Evolutionary conservation across 2,888 invertebrate genomes (phyloP).

Genomic region (Plebejus melissa): DNA sequence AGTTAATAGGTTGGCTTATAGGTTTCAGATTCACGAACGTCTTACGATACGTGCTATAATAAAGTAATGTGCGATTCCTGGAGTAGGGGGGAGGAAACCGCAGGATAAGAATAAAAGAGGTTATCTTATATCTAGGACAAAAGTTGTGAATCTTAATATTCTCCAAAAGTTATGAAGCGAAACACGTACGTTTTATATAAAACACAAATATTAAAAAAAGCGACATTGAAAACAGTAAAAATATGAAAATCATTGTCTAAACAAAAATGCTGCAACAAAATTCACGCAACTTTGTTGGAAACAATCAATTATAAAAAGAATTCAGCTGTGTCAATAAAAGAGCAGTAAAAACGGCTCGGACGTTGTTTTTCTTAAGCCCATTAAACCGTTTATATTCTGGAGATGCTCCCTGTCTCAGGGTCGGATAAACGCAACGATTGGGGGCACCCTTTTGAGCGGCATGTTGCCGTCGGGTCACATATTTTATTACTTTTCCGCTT

Average conservation of each 20-base stretch:
- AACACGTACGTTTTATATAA: neutral
- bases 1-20: neutral
- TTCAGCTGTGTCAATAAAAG: conserved; percentile 20
- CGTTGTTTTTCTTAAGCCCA: conserved; percentile 17
- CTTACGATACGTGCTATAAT: neutral
- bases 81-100: no score
- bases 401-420: conserved; percentile 10
- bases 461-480: neutral
- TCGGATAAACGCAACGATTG: neutral
- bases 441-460: neutral
- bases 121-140: no score
- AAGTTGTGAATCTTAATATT: no score
- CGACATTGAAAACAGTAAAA: neutral
- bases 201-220: neutral
- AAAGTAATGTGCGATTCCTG: neutral
- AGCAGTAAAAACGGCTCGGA: conserved; percentile 1
- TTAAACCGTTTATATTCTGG: conserved; percentile 23
- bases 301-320: conserved; percentile 18
- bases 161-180: neutral
- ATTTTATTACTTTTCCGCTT: neutral
- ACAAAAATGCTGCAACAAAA: neutral
- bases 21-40: neutral
- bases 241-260: neutral
- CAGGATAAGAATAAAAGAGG: no score
- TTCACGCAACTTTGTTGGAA: conserved; percentile 12